These are phyloP conservation scores for Metallyticus violacea DNA, from an alignment of 2,888 invertebrate genomes.

Conservation along the genomic window DNA sequence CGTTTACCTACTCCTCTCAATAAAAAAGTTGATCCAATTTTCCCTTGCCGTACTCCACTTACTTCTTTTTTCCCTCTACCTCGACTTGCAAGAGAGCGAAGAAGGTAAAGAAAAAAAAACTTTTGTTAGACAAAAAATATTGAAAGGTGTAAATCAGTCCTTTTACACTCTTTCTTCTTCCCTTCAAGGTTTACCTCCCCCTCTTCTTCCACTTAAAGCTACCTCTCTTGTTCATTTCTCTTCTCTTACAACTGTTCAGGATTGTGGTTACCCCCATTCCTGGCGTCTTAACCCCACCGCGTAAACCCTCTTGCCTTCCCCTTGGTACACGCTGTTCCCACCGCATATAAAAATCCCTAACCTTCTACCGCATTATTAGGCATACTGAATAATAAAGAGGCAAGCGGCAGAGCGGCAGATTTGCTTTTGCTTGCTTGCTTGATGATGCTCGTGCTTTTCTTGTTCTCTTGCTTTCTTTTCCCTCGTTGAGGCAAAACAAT, in stretches of 20 bases:
- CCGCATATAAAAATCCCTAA: constrained; percentile 14
- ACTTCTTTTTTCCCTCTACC: background rate
- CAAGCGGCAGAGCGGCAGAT: background rate
- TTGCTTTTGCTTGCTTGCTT: background rate
- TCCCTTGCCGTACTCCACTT: background rate
- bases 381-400: constrained; percentile 17
- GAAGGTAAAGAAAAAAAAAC: background rate
- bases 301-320: background rate
- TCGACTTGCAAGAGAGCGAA: background rate
- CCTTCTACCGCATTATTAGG: constrained; percentile 12
- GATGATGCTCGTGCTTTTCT: background rate
- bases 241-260: background rate
- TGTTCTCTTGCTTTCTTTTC: background rate
- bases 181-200: background rate
- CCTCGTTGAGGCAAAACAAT: background rate
- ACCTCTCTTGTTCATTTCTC: background rate
- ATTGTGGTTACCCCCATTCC: background rate
- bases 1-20: background rate
- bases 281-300: no score
- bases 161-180: background rate
- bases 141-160: constrained; percentile 19
- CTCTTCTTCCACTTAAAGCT: background rate
- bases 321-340: constrained; percentile 5
- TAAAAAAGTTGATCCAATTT: constrained; percentile 7
- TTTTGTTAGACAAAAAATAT: constrained; percentile 16